Evolutionary conservation across 2,888 invertebrate genomes (phyloP).

Genomic region (Dusona sp.): DNA sequence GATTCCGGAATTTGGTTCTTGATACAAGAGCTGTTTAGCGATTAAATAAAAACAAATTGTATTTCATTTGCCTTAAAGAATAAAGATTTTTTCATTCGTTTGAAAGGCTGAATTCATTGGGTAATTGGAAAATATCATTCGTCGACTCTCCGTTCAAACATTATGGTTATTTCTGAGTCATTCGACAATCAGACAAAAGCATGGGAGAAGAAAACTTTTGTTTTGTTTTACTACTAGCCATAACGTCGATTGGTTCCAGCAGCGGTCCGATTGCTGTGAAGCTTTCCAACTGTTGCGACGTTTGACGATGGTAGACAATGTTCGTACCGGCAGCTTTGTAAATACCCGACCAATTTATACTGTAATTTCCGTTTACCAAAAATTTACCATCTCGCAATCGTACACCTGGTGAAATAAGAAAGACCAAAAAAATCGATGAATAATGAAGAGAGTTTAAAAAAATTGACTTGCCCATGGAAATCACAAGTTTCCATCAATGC

Average conservation of each 20-base stretch:
- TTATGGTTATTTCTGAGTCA: neutral
- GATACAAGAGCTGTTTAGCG: slow-evolving; percentile 89
- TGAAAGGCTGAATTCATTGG: neutral
- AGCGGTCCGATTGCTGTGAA: slow-evolving; percentile 92
- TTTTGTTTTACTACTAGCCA: slow-evolving; percentile 85
- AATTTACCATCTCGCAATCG: slow-evolving; percentile 90
- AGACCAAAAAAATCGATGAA: slow-evolving; percentile 46
- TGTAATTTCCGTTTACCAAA: slow-evolving; percentile 93
- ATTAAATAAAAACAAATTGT: neutral
- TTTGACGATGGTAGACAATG: slow-evolving; percentile 91
- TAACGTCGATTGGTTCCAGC: slow-evolving; percentile 91
- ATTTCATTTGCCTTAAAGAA: neutral
- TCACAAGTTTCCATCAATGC: neutral
- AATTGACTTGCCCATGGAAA: neutral
- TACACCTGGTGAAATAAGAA: slow-evolving; percentile 88
- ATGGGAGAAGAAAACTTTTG: slow-evolving; percentile 28
- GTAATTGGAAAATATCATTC: neutral
- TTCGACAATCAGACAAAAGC: neutral
- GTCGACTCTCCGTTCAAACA: neutral
- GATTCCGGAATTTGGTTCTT: slow-evolving; percentile 94
- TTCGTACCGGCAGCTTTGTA: slow-evolving; percentile 92
- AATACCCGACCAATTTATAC: slow-evolving; percentile 89
- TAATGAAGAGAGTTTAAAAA: neutral
- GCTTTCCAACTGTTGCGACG: slow-evolving; percentile 88
- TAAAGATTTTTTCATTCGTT: neutral